Evolutionary conservation across 2,113 vertebrate species (phyloP).

Genomic region (Gorsachius goisagi): DNA sequence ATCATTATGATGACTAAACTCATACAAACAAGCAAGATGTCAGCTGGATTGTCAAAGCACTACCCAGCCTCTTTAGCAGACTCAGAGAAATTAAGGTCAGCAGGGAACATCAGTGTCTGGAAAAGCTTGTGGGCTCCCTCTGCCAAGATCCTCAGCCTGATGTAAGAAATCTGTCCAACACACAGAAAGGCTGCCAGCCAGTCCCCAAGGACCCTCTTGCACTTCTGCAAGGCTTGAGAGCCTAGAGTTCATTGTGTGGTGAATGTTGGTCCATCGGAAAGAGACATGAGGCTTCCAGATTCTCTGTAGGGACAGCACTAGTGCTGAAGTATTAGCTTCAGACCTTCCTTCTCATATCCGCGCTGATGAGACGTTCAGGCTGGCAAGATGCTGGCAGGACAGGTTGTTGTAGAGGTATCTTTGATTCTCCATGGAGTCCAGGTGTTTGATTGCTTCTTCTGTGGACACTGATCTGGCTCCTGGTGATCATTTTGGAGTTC

Average conservation of each 20-base stretch:
- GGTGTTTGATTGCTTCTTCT: not conserved
- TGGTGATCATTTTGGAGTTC: not conserved
- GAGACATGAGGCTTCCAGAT: not conserved
- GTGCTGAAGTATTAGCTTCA: not conserved
- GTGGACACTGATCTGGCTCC: not conserved
- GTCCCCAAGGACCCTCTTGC: not conserved
- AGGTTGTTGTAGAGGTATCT: not conserved
- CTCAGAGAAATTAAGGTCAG: not conserved
- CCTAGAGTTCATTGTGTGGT: not conserved
- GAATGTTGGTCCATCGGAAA: not conserved
- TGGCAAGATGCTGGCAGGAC: not conserved
- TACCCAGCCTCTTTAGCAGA: not conserved
- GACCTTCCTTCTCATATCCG: not conserved
- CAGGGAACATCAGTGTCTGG: not conserved
- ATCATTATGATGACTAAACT: not conserved
- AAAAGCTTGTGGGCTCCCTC: not conserved
- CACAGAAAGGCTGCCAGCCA: not conserved
- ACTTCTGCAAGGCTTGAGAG: not conserved
- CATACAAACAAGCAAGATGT: not conserved
- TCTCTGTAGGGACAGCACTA: not conserved
- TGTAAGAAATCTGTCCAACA: not conserved
- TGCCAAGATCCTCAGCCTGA: not conserved
- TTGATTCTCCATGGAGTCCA: not conserved
- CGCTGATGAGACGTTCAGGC: not conserved
- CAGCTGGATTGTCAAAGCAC: not conserved